A percentile compares a stretch with the other conserved stretches of the same genome.
Conservation (phyloP, 1,140 invertebrate species). For the Rhysida immarginata region DNA sequence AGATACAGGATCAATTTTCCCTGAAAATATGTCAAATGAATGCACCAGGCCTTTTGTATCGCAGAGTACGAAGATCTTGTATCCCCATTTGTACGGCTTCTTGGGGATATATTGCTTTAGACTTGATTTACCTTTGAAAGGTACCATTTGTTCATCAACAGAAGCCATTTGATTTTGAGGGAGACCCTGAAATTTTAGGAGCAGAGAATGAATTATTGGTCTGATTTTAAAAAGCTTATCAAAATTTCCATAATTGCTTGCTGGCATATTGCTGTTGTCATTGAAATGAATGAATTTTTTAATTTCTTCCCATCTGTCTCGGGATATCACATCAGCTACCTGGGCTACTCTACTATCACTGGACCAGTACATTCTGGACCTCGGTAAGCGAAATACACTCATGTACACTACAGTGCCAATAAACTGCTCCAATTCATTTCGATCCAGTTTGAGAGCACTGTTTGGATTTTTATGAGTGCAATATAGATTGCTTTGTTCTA, state of each 20-base stretch:
- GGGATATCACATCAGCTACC: neutral
- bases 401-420: neutral
- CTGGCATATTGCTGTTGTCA: neutral
- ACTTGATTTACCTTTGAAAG: neutral
- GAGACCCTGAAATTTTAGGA: neutral
- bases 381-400: neutral
- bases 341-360: neutral
- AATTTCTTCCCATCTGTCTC: neutral
- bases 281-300: neutral
- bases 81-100: too few relatives aligned
- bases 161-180: neutral
- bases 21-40: slow-evolving; percentile 17
- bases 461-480: neutral
- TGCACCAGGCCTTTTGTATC: slow-evolving; percentile 14
- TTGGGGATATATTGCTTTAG: too few relatives aligned
- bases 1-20: slow-evolving; percentile 12
- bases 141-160: neutral
- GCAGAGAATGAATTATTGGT: neutral
- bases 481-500: neutral
- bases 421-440: neutral
- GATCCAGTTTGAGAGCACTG: neutral
- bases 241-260: neutral
- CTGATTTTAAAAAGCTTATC: neutral
- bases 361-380: neutral
- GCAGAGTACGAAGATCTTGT: slow-evolving; percentile 14